These are phyloP conservation scores for Bruchidius siliquastri DNA, from an alignment of 2,888 invertebrate species.

Conservation along the genomic window DNA sequence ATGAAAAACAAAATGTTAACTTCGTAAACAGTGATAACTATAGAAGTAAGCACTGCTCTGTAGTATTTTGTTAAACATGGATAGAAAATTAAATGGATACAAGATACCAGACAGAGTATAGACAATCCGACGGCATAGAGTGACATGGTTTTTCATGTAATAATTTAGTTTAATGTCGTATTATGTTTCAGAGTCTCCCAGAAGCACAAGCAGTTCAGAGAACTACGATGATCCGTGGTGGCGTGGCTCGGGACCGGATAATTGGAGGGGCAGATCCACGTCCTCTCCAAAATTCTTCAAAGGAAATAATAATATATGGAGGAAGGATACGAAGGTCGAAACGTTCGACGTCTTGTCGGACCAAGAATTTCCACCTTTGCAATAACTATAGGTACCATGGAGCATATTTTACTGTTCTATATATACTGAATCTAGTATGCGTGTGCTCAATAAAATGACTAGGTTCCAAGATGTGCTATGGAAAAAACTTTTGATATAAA, in stretches of 20 bases:
- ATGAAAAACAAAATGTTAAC: neutral
- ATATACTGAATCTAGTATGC: too few species aligned
- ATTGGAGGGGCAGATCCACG: neutral
- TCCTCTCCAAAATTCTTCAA: neutral
- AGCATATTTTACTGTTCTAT: too few species aligned
- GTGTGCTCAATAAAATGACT: too few species aligned
- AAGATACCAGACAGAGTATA: too few species aligned
- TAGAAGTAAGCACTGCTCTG: neutral
- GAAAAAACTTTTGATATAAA: too few species aligned
- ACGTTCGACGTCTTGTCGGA: neutral
- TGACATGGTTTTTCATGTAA: too few species aligned
- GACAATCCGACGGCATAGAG: too few species aligned
- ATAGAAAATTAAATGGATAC: neutral
- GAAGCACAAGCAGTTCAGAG: neutral
- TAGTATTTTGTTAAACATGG: neutral
- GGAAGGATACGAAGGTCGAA: neutral
- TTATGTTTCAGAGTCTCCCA: neutral
- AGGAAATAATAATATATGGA: neutral
- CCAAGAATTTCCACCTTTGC: neutral
- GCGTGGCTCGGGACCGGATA: neutral
- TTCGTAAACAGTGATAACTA: neutral
- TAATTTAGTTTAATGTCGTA: too few species aligned
- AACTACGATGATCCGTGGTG: neutral
- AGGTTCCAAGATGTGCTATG: too few species aligned
- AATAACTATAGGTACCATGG: neutral